Base-by-base conservation (phyloP, 2,797 vertebrate genomes). In the Kryptolebias ocellatus region DNA sequence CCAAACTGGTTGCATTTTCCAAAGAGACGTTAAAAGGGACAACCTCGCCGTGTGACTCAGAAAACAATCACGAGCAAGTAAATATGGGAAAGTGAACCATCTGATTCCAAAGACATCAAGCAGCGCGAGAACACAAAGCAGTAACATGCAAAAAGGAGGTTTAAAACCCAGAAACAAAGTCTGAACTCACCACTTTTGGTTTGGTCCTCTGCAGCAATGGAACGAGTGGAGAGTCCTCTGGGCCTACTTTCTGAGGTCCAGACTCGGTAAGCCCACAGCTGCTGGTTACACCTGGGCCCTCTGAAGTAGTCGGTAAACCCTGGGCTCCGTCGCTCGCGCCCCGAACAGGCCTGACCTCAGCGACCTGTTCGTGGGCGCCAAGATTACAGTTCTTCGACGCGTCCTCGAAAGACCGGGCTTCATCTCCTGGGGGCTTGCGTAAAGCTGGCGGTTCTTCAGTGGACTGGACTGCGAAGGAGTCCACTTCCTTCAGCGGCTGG, bases 131-230 rank as follows among this genome's bases (percentile, higher is more conserved):
- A n/a, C 37, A 54, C n/a, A 66, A 5, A 47, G 15, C 51, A 39
- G 18, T 57, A 76, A 70, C 20, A 62, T n/a, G 54, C 12, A 39
- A 37, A 44, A 11, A 55, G 31, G 17, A 3, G n/a, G 17, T 10
- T 42, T 42, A 28, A 54, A 55, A 34, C 0, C 59, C 5, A 54
- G 0, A 52, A 61, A 53, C 34, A 28, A 64, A 62, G 61, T 31
- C 4, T 72, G 16, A 9, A 97, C 97, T 97, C 88, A 99, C 98
- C 97, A 98, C 98, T 90, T 93, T 94, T 0, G 97, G 96, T 83
- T 98, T 99, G 89, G 90, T 92, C 81, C 86, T 93, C 90, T 91
- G 90, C 49, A 87, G 84, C 10, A 71, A 12, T 57, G 87, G 60
- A 4, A 58, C 67, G 27, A 84, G 78, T 51, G 84, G 60, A 8